phyloP scores from a whole-genome alignment of 35 echinoderm and acorn worm genomes.

The Apostichopus californicus region DNA sequence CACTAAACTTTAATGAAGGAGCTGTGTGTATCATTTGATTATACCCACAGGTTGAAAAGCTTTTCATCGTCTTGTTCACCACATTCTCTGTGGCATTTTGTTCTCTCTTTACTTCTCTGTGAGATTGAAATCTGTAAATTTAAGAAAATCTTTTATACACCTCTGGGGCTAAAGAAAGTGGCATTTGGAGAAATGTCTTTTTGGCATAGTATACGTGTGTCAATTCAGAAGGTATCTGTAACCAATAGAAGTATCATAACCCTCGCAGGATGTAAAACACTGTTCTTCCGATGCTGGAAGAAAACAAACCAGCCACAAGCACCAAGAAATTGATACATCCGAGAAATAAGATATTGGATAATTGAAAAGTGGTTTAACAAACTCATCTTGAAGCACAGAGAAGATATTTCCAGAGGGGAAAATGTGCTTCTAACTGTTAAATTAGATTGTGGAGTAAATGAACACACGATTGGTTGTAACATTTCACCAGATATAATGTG shows the following conservation, averaged over 20 bases:
- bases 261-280: too few species aligned
- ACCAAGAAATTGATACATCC: background rate
- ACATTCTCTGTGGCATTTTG: background rate
- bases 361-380: background rate
- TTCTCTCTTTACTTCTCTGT: background rate
- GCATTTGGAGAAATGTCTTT: too few species aligned
- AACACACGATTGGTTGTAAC: background rate
- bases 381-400: background rate
- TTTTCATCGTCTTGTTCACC: background rate
- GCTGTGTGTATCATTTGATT: background rate
- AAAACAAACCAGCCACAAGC: background rate
- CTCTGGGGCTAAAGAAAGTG: background rate
- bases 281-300: too few species aligned
- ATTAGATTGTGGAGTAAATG: background rate
- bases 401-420: background rate
- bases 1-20: too few species aligned
- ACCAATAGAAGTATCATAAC: background rate
- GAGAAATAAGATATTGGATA: background rate
- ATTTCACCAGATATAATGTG: background rate
- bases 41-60: background rate
- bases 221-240: background rate
- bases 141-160: background rate
- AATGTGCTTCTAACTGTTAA: background rate
- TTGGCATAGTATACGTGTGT: too few species aligned
- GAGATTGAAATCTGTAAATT: background rate